These are phyloP conservation scores for Karalla daura DNA, from an alignment of 2,797 vertebrate genomes.

Conservation along the genomic window DNA sequence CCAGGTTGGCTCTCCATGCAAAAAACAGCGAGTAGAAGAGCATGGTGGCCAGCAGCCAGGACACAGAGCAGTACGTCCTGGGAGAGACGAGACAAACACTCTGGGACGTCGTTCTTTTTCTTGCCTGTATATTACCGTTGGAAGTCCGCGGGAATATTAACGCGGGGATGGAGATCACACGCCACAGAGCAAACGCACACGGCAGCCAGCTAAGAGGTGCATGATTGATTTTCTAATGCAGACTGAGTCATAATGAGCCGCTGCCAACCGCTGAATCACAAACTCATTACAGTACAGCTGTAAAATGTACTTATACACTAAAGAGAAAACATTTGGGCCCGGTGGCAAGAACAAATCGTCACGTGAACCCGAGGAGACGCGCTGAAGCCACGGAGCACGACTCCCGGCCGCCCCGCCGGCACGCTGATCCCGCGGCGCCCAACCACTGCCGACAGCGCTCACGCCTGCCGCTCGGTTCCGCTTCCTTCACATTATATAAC, in stretches of 20 bases:
- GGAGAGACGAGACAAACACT: slow-evolving; percentile 12
- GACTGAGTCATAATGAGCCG: slow-evolving; percentile 69
- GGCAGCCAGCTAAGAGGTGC: slow-evolving; percentile 60
- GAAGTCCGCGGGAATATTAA: slow-evolving; percentile 43
- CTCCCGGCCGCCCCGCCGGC: slow-evolving; percentile 18
- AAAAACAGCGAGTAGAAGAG: slow-evolving; percentile 95
- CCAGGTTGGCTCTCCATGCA: slow-evolving; percentile 97
- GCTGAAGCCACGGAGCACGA: slow-evolving; percentile 30
- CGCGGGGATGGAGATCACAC: slow-evolving; percentile 50
- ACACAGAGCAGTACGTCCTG: slow-evolving; percentile 83
- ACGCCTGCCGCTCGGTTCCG: neutral
- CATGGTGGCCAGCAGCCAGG: slow-evolving; percentile 90
- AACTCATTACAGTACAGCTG: slow-evolving; percentile 71
- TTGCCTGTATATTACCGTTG: neutral
- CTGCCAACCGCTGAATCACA: slow-evolving; percentile 69
- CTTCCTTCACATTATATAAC: neutral
- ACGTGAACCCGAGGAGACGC: slow-evolving; percentile 46
- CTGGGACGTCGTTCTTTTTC: neutral
- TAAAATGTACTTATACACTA: slow-evolving; percentile 62
- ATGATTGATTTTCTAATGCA: slow-evolving; percentile 74
- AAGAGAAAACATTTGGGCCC: slow-evolving; percentile 53
- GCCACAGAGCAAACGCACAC: slow-evolving; percentile 42
- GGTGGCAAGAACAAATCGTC: slow-evolving; percentile 49
- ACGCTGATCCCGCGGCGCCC: slow-evolving; percentile 22
- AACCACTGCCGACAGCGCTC: neutral